Percentiles rank a stretch among this genome's conserved stretches.
phyloP scores from a whole-genome alignment of 2,888 invertebrate genomes.

The Euzetes globulus region DNA sequence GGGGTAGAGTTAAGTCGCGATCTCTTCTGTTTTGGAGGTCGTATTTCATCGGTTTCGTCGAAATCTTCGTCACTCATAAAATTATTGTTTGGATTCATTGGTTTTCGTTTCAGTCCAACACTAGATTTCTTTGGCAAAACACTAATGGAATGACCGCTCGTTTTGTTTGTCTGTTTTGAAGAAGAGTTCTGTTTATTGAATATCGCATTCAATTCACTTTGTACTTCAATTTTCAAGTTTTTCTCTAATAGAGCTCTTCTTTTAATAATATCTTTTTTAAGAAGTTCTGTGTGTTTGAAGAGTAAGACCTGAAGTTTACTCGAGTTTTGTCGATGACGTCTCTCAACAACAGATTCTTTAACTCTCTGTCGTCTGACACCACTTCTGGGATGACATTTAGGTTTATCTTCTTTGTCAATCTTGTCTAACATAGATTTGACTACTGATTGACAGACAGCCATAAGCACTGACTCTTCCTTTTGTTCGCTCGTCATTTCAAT shows the following conservation, averaged over 20 bases:
- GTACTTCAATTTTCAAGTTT: conserved; percentile 76
- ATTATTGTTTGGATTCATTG: not conserved
- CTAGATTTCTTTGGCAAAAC: not conserved
- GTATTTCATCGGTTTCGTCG: not conserved
- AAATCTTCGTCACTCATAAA: not conserved
- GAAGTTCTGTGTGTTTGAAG: conserved; percentile 55
- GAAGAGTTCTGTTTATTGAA: conserved; percentile 4
- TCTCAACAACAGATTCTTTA: conserved; percentile 44
- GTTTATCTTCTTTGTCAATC: conserved; percentile 48
- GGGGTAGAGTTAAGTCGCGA: conserved; percentile 21
- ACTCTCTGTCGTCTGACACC: not conserved
- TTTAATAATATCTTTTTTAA: conserved; percentile 86
- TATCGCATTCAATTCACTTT: conserved; percentile 26
- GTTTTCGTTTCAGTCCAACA: not conserved
- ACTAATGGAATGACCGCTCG: not conserved
- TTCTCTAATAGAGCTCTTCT: conserved; percentile 77
- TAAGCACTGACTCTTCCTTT: conserved; percentile 43
- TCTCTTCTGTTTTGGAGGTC: conserved; percentile 32
- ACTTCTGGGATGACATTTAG: not conserved
- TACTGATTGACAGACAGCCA: conserved; percentile 46
- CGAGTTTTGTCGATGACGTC: conserved; percentile 33
- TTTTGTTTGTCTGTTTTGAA: not conserved
- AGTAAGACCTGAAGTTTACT: conserved; percentile 50
- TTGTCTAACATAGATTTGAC: conserved; percentile 46
- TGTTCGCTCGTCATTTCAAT: conserved; percentile 42